Evolutionary conservation across 2,113 vertebrate genomes (phyloP).

Genomic region (Gobius niger): DNA sequence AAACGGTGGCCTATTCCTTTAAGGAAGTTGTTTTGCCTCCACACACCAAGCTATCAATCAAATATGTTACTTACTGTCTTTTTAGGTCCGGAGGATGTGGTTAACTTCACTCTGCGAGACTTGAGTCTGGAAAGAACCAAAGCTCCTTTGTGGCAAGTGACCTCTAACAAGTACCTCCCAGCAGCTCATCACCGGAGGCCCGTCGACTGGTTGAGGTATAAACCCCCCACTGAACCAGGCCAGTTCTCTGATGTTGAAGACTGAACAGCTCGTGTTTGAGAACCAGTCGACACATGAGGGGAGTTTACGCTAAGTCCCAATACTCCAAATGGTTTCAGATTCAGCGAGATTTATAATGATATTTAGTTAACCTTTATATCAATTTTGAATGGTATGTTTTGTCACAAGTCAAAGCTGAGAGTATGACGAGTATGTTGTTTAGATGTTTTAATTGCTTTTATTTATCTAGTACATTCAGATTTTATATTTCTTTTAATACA

Average conservation of each 20-base stretch:
- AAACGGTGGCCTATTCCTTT: too few relatives aligned
- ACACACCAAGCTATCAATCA: background rate
- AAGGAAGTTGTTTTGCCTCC: too few relatives aligned
- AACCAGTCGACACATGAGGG: background rate
- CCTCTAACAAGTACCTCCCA: constrained; percentile 53
- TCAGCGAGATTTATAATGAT: background rate
- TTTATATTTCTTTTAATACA: constrained; percentile 39
- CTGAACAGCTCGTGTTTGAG: constrained; percentile 24
- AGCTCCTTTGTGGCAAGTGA: background rate
- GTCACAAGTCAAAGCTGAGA: background rate
- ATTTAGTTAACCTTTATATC: background rate
- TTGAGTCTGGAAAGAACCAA: constrained; percentile 23
- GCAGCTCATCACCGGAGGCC: constrained; percentile 54
- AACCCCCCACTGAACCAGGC: constrained; percentile 23
- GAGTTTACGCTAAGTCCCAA: background rate
- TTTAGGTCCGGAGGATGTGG: constrained; percentile 66
- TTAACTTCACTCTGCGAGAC: constrained; percentile 21
- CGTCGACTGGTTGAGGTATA: constrained; percentile 36
- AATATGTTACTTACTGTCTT: background rate
- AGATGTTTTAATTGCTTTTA: constrained; percentile 27
- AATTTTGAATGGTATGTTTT: background rate
- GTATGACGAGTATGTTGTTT: constrained; percentile 6
- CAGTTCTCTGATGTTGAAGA: constrained; percentile 73
- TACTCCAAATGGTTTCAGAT: background rate
- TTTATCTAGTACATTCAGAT: constrained; percentile 29